phyloP scores from a whole-genome alignment of 2,113 vertebrate genomes.

The Archilochus colubris region DNA sequence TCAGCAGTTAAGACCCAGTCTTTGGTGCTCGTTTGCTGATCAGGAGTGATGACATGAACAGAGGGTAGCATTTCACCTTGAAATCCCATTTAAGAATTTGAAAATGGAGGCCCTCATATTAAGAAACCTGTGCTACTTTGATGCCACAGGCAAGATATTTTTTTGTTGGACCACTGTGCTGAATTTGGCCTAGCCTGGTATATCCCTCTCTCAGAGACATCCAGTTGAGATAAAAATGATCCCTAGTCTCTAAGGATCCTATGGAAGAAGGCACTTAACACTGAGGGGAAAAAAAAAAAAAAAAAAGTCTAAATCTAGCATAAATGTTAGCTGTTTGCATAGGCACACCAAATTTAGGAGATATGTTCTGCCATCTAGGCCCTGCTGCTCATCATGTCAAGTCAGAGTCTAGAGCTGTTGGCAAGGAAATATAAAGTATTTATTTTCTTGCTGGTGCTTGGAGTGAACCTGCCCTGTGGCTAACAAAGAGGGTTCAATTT shows the following conservation, averaged over 20 bases:
- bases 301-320: neutral
- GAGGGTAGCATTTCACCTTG: neutral
- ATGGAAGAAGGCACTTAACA: neutral
- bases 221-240: neutral
- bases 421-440: neutral
- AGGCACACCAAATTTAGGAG: neutral
- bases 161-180: neutral
- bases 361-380: neutral
- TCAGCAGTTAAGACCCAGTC: neutral
- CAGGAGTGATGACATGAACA: neutral
- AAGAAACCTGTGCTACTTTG: neutral
- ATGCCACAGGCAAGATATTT: neutral
- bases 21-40: neutral
- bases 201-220: neutral
- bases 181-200: neutral
- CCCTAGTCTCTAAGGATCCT: neutral
- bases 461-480: neutral
- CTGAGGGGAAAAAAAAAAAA: neutral
- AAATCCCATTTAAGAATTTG: neutral
- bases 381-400: constrained; percentile 11
- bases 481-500: neutral
- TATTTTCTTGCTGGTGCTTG: neutral
- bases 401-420: neutral
- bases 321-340: neutral
- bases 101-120: neutral